Conservation (phyloP, 2,888 invertebrate genomes). For the Melanchra persicariae region DNA sequence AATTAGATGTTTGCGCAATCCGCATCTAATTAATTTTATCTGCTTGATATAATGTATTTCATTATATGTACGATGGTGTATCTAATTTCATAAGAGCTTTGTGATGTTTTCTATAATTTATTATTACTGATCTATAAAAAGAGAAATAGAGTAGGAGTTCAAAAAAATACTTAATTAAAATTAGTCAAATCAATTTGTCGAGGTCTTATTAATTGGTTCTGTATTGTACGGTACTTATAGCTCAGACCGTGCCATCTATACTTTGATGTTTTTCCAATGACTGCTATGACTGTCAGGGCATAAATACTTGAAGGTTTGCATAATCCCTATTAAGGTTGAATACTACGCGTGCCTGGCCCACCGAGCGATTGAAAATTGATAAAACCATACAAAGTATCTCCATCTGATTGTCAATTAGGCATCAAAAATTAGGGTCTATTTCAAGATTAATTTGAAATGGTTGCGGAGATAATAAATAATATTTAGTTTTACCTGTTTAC, state of each 20-base stretch:
- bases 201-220: conserved; percentile 1
- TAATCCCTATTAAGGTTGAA: conserved; percentile 24
- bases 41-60: conserved; percentile 49
- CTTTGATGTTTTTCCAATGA: conserved; percentile 10
- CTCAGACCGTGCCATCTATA: background rate
- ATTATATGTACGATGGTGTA: conserved; percentile 39
- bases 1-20: conserved; percentile 62
- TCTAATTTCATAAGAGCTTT: conserved; percentile 51
- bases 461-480: background rate
- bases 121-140: conserved; percentile 26
- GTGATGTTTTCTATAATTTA: conserved; percentile 36
- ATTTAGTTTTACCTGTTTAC: background rate
- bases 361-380: conserved; percentile 27
- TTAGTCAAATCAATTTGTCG: background rate
- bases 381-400: conserved; percentile 44
- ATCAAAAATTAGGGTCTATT: conserved; percentile 16
- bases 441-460: conserved; percentile 19
- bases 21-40: conserved; percentile 60
- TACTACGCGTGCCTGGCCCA: conserved; percentile 6
- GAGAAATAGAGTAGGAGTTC: conserved; percentile 12
- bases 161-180: background rate
- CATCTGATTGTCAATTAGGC: conserved; percentile 9
- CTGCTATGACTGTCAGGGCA: background rate
- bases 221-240: background rate
- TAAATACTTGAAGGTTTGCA: conserved; percentile 8